phyloP scores from a whole-genome alignment of 2,888 invertebrate species.

The Plebejus melissa region DNA sequence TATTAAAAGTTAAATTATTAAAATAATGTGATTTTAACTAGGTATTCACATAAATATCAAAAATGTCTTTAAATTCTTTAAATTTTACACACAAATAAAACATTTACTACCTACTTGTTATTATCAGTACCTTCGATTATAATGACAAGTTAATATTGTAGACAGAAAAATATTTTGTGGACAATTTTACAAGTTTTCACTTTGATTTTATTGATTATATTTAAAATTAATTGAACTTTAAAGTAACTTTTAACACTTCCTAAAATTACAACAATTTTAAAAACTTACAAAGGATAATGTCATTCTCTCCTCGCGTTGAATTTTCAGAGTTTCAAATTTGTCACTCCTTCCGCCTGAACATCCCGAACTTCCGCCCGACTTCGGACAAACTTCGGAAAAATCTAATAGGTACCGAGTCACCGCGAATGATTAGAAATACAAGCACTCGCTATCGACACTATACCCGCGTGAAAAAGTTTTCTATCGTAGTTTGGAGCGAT shows the following conservation, averaged over 20 bases:
- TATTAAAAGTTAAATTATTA: too few relatives aligned
- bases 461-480: conserved; percentile 46
- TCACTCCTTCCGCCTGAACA: conserved; percentile 44
- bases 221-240: not conserved
- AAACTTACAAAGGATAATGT: conserved; percentile 77
- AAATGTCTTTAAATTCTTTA: too few relatives aligned
- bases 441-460: conserved; percentile 23
- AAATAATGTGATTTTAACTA: too few relatives aligned
- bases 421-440: conserved; percentile 35
- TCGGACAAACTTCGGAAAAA: conserved; percentile 38
- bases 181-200: not conserved
- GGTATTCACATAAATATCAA: too few relatives aligned
- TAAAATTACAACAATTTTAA: not conserved
- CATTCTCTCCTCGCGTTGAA: conserved; percentile 66
- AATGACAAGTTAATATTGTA: too few relatives aligned
- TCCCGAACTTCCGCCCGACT: conserved; percentile 37
- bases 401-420: conserved; percentile 31
- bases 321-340: conserved; percentile 49
- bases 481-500: conserved; percentile 45
- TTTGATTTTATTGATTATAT: too few relatives aligned
- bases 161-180: not conserved
- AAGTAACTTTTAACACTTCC: not conserved
- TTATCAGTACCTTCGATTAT: too few relatives aligned
- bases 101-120: too few relatives aligned
- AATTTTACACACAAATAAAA: too few relatives aligned